phyloP scores from a whole-genome alignment of 2,888 invertebrate species.

The Lasiommata megera region DNA sequence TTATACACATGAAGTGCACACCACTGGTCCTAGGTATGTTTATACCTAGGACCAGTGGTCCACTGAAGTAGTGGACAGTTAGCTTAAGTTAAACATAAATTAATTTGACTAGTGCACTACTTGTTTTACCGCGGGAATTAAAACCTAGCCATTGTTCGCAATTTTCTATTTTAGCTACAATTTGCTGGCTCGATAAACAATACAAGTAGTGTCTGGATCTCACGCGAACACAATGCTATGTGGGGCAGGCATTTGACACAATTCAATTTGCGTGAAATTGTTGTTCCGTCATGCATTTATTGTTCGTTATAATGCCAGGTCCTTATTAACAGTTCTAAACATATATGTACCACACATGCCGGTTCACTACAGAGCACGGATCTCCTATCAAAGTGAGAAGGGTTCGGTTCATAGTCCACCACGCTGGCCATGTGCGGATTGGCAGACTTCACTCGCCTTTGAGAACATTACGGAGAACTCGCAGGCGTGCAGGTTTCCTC shows the following conservation, averaged over 20 bases:
- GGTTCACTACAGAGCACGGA: too few species aligned
- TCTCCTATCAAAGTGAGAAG: too few species aligned
- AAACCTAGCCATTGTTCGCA: slow-evolving; percentile 62
- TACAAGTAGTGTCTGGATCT: slow-evolving; percentile 60
- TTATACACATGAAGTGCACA: too few species aligned
- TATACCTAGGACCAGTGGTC: too few species aligned
- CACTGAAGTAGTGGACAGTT: neutral
- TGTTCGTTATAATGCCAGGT: neutral
- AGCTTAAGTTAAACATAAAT: neutral
- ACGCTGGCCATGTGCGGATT: too few species aligned
- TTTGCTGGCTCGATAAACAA: slow-evolving; percentile 50
- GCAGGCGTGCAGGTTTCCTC: too few species aligned
- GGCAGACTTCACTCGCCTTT: too few species aligned
- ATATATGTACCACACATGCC: too few species aligned
- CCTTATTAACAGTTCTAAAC: neutral
- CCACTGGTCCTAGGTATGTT: too few species aligned
- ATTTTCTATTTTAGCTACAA: slow-evolving; percentile 74
- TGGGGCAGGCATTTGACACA: slow-evolving; percentile 78
- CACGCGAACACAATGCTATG: slow-evolving; percentile 74
- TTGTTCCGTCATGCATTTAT: slow-evolving; percentile 28
- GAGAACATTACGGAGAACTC: too few species aligned
- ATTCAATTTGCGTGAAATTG: slow-evolving; percentile 71
- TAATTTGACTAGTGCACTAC: slow-evolving; percentile 9
- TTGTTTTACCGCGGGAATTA: slow-evolving; percentile 46
- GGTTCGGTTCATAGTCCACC: too few species aligned